Evolutionary conservation across 2,113 vertebrate species (phyloP).

Genomic region (Catharus minimus): DNA sequence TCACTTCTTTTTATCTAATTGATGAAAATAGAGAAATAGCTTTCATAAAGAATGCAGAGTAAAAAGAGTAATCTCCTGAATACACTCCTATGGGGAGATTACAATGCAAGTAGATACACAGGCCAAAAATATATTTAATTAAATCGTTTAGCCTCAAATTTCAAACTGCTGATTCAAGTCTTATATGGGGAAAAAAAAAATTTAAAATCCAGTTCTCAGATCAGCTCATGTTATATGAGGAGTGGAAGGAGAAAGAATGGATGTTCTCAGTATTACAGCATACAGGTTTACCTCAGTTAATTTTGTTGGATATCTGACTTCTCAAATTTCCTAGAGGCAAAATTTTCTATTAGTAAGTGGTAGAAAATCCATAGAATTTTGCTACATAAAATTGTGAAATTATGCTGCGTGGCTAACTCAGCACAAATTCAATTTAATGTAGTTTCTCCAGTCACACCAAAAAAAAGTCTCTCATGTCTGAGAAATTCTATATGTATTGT

Average conservation of each 20-base stretch:
- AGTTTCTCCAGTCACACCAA: background rate
- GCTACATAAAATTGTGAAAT: background rate
- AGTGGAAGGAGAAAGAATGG: background rate
- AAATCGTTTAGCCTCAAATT: background rate
- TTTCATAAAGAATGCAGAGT: background rate
- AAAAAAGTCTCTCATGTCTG: background rate
- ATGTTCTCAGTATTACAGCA: background rate
- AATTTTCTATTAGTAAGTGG: constrained; percentile 5
- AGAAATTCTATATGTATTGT: background rate
- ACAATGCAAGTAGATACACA: too few relatives aligned
- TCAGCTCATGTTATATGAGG: background rate
- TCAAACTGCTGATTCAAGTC: background rate
- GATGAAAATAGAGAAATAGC: background rate
- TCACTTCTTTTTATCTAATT: background rate
- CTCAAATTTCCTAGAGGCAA: constrained; percentile 29
- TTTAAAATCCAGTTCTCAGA: background rate
- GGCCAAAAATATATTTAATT: background rate
- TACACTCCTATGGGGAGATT: background rate
- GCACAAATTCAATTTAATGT: constrained; percentile 27
- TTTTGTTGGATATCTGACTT: background rate
- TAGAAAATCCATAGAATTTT: constrained; percentile 26
- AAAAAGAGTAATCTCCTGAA: background rate
- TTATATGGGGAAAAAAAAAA: background rate
- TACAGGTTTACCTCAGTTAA: background rate
- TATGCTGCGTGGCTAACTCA: constrained; percentile 9